Evolutionary conservation across 2,113 vertebrate genomes (phyloP).

Genomic region (Lagopus muta): DNA sequence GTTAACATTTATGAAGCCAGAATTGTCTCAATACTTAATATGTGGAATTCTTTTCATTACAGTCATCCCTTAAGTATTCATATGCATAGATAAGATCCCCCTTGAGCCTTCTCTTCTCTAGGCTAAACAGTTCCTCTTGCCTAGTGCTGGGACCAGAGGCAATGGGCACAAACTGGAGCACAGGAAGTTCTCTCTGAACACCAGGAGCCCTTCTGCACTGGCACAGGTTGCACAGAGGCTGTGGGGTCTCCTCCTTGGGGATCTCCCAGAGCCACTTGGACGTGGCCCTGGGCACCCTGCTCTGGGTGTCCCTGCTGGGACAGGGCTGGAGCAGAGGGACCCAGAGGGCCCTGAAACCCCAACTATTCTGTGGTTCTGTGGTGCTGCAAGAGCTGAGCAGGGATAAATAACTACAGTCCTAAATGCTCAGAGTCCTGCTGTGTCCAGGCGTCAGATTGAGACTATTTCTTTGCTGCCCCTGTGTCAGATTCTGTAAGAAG

Average conservation of each 20-base stretch:
- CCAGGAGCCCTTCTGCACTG: not conserved
- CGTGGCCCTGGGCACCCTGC: not conserved
- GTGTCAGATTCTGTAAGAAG: not conserved
- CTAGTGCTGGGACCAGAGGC: not conserved
- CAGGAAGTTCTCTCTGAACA: not conserved
- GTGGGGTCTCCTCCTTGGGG: not conserved
- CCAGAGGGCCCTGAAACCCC: not conserved
- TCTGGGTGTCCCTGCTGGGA: not conserved
- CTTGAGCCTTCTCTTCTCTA: not conserved
- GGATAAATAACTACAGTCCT: not conserved
- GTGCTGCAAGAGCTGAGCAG: not conserved
- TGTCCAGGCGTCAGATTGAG: not conserved
- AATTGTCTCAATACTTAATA: not conserved
- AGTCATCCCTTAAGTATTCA: not conserved
- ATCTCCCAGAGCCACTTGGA: not conserved
- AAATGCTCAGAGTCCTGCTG: not conserved
- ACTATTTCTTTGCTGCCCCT: not conserved
- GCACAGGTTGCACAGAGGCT: not conserved
- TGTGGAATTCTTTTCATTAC: not conserved
- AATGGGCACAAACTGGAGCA: not conserved
- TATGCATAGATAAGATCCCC: not conserved
- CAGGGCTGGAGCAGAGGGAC: not conserved
- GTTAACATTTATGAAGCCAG: not conserved
- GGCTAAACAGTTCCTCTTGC: not conserved
- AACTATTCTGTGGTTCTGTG: not conserved